phyloP scores from a whole-genome alignment of 2,797 vertebrate genomes.

The Erethizon dorsatum region DNA sequence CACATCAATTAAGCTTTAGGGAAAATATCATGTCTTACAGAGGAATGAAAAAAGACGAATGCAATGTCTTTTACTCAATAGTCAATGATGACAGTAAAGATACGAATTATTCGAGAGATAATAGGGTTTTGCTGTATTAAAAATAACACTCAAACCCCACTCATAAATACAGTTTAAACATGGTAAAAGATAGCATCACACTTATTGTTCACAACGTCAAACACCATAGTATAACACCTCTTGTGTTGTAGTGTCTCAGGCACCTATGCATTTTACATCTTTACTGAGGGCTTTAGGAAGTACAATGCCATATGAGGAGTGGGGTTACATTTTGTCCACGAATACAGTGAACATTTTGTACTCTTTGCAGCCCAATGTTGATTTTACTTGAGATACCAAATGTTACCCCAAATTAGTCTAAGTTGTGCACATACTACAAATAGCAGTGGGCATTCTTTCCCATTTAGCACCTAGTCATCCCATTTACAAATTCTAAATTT shows the following conservation, averaged over 20 bases:
- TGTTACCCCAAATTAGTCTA: conserved; percentile 72
- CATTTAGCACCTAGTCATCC: background rate
- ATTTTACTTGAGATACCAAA: conserved; percentile 82
- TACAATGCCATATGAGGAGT: conserved; percentile 48
- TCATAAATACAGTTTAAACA: conserved; percentile 37
- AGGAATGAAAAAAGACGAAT: conserved; percentile 14
- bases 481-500: conserved; percentile 61
- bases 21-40: conserved; percentile 46
- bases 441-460: background rate
- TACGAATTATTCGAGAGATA: conserved; percentile 63
- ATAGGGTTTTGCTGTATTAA: rapidly evolving
- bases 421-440: conserved; percentile 72
- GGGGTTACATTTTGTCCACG: conserved; percentile 47
- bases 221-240: conserved; percentile 41
- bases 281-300: conserved; percentile 62
- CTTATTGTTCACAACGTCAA: conserved; percentile 21
- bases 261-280: conserved; percentile 17
- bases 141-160: background rate
- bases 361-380: conserved; percentile 46
- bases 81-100: background rate
- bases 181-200: conserved; percentile 46
- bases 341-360: conserved; percentile 34
- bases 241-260: conserved; percentile 49
- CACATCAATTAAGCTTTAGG: background rate
- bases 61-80: conserved; percentile 53